Conservation (phyloP, 1,140 invertebrate species). For the Atta colombica region DNA sequence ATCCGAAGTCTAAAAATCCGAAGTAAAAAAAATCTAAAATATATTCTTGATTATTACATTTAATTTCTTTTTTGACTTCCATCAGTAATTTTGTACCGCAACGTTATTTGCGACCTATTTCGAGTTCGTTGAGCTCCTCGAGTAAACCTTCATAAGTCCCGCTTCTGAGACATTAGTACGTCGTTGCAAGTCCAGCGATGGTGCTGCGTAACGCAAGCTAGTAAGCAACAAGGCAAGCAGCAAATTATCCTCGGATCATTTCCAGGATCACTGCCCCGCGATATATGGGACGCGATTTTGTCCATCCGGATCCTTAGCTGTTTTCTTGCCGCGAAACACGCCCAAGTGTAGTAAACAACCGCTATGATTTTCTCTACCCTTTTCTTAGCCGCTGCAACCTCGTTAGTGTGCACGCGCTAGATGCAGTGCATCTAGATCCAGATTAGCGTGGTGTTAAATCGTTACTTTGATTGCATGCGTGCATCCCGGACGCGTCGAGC, state of each 20-base stretch:
- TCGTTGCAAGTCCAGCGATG: slow-evolving; percentile 3
- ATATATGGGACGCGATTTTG: slow-evolving; percentile 45
- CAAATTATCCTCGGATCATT: slow-evolving; percentile 55
- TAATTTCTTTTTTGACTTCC: background rate
- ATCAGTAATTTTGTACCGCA: slow-evolving; percentile 15
- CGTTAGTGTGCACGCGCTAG: slow-evolving; percentile 56
- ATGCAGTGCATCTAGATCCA: slow-evolving; percentile 48
- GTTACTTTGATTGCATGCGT: slow-evolving; percentile 64
- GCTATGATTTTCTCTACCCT: slow-evolving; percentile 38
- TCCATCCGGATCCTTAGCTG: slow-evolving; percentile 3
- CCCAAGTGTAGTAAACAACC: slow-evolving; percentile 46
- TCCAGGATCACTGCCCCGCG: slow-evolving; percentile 35
- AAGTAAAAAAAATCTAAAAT: background rate
- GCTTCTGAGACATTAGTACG: slow-evolving; percentile 46
- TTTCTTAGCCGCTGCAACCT: slow-evolving; percentile 47
- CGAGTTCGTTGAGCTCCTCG: slow-evolving; percentile 1
- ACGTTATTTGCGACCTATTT: slow-evolving; percentile 16
- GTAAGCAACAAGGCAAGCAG: slow-evolving; percentile 3
- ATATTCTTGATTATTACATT: background rate
- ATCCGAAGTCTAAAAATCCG: background rate
- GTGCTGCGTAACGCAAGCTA: background rate
- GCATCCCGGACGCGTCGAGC: slow-evolving; percentile 16
- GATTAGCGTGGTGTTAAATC: slow-evolving; percentile 60
- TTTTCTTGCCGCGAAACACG: slow-evolving; percentile 52
- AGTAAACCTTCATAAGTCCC: background rate